Evolutionary conservation across 2,888 invertebrate species (phyloP), one percentile per base, ranked within the genome.

Genomic region (Hofmannophila pseudospretella): DNA sequence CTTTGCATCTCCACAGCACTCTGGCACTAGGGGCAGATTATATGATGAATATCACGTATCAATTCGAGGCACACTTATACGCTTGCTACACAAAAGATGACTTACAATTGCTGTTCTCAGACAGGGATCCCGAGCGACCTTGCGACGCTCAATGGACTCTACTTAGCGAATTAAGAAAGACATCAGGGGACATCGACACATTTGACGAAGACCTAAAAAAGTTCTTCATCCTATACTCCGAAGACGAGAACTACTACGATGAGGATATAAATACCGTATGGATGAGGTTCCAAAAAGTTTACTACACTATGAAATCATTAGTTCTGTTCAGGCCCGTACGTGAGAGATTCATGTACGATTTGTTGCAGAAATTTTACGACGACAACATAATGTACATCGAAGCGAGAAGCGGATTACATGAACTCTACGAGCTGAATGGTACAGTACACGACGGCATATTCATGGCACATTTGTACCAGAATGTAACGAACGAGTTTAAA

Each of bases 341-440:
- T 67, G 88, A 89, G 34, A 90, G 89, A 30, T 90, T 90, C 50
- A 90, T 90, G 50, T 90, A 90, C 41, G 88, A 88, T 51, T 88
- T 88, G 0, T 69, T 94, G 2, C 59, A 87, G 32, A 90, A 91
- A 51, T 88, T 92, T 44, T 88, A 90, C 43, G 87, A 89, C 0
- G 94, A 94, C 56, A 92, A 92, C 40, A 82, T 94, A 1, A 88
- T 91, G 68, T 94, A 93, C 47, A 59, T 93, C 22, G 94, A 94
- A 64, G 67, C 94, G 7, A 77, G 94, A 42, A 85, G 89, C 9
- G 81, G 89, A 1, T 58, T 94, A 29, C 86, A 89, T 1, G 50
- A 67, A 45, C 60, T 92, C 0, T 93, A 93, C 53, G 92, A 92
- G 41, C 55, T 92, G 5, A 78, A 93, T 32, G 92, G 91, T 0